These are phyloP conservation scores for Eupithecia centaureata DNA, from an alignment of 2,888 invertebrate species.

Conservation along the genomic window DNA sequence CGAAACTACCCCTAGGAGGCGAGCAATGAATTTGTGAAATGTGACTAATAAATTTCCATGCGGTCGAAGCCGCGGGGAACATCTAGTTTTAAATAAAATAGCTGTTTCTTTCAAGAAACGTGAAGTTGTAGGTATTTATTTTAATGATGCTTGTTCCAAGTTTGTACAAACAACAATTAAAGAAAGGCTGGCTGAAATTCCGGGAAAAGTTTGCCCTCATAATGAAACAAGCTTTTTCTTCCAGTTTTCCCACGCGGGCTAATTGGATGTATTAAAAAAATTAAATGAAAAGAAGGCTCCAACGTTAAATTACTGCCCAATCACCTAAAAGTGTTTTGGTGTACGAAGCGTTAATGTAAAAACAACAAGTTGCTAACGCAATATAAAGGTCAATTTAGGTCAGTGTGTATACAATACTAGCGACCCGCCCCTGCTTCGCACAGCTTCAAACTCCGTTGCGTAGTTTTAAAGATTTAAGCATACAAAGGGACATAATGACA, in stretches of 20 bases:
- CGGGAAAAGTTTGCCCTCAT: neutral
- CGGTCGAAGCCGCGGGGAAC: too few relatives aligned
- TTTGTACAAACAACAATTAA: constrained; percentile 11
- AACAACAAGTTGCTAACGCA: too few relatives aligned
- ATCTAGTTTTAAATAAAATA: too few relatives aligned
- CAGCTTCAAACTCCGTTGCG: too few relatives aligned
- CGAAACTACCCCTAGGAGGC: too few relatives aligned
- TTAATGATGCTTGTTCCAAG: neutral
- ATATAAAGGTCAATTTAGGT: too few relatives aligned
- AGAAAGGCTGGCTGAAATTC: constrained; percentile 6
- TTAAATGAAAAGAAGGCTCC: neutral
- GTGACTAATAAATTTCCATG: too few relatives aligned
- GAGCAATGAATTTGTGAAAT: too few relatives aligned
- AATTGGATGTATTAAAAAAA: neutral
- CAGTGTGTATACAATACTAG: too few relatives aligned
- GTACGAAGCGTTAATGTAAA: neutral
- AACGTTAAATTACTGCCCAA: neutral
- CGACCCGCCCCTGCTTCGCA: too few relatives aligned
- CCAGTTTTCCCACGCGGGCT: neutral
- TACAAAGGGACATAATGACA: too few relatives aligned
- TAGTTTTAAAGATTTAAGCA: too few relatives aligned
- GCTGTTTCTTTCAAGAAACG: neutral
- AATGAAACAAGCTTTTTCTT: neutral
- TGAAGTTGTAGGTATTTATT: neutral
- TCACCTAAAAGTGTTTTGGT: neutral